Evolutionary conservation across 2,888 invertebrate species (phyloP).

Genomic region (Tipula helvola): DNA sequence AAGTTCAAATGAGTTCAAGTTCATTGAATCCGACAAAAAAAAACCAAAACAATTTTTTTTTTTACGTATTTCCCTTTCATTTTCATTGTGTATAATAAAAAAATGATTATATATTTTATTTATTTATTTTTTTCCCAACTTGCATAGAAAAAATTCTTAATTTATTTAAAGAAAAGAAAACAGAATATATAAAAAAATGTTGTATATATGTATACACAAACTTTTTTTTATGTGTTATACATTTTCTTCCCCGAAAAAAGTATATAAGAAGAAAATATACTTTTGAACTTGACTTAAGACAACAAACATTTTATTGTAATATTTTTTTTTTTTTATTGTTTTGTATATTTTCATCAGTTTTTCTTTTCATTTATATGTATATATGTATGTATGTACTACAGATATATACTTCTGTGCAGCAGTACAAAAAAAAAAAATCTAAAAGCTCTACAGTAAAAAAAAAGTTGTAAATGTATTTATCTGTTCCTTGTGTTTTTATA

Average conservation of each 20-base stretch:
- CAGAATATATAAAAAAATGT: neutral
- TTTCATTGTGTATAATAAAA: neutral
- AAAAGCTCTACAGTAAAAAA: slow-evolving; percentile 4
- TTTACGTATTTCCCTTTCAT: neutral
- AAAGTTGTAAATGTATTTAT: slow-evolving; percentile 4
- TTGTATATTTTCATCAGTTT: slow-evolving; percentile 4
- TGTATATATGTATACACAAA: neutral
- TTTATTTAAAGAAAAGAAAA: slow-evolving; percentile 9
- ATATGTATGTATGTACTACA: neutral
- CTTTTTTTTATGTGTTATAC: neutral
- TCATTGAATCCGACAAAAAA: neutral
- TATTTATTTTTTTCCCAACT: neutral
- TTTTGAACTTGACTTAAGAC: slow-evolving; percentile 10
- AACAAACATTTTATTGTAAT: slow-evolving; percentile 9
- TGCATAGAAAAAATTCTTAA: slow-evolving; percentile 8
- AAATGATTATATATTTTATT: neutral
- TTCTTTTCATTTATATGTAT: neutral
- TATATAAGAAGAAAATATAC: slow-evolving; percentile 6
- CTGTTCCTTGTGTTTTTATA: neutral
- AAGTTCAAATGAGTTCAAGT: slow-evolving; percentile 8
- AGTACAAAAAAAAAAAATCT: neutral
- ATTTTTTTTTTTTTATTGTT: neutral
- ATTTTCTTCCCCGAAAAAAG: neutral
- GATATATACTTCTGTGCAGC: neutral
- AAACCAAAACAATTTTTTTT: neutral